phyloP scores from a whole-genome alignment of 1,140 invertebrate genomes.

The Zaprionus kolodkinae region DNA sequence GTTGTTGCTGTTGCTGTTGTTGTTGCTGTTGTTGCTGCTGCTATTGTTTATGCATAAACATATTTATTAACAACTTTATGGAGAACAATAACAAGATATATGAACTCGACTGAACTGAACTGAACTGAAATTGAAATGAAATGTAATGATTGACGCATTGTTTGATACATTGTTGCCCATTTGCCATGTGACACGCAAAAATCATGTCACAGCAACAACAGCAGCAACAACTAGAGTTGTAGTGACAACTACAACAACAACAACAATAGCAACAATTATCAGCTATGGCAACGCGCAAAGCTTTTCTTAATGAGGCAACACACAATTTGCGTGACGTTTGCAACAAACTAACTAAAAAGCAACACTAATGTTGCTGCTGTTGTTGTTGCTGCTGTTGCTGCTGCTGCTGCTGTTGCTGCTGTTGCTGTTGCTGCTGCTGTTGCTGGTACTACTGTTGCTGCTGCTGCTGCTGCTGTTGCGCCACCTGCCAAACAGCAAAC shows the following conservation, averaged over 20 bases:
- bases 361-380: conserved; percentile 44
- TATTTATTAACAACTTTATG: conserved; percentile 51
- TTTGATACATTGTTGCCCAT: conserved; percentile 73
- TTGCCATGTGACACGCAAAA: conserved; percentile 72
- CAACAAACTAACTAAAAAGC: conserved; percentile 37
- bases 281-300: conserved; percentile 54
- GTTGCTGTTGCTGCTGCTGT: conserved; percentile 44
- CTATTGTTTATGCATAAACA: conserved; percentile 58
- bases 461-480: conserved; percentile 15
- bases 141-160: conserved; percentile 69
- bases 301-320: conserved; percentile 74
- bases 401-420: conserved; percentile 15
- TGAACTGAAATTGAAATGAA: conserved; percentile 7
- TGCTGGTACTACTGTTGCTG: conserved; percentile 44
- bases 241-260: conserved; percentile 21
- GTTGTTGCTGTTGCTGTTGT: conserved; percentile 48
- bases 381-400: conserved; percentile 44
- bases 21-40: conserved; percentile 35
- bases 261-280: conserved; percentile 48
- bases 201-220: conserved; percentile 59
- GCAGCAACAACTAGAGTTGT: conserved; percentile 6
- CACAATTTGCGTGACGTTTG: conserved; percentile 71
- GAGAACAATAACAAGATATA: conserved; percentile 16
- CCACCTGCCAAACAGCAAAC: conserved; percentile 48
- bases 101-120: conserved; percentile 37